A percentile compares a stretch with the other conserved stretches of the same genome.
These are phyloP conservation scores for Zosterops hypoxanthus DNA, from an alignment of 2,113 vertebrate genomes.

Conservation along the genomic window DNA sequence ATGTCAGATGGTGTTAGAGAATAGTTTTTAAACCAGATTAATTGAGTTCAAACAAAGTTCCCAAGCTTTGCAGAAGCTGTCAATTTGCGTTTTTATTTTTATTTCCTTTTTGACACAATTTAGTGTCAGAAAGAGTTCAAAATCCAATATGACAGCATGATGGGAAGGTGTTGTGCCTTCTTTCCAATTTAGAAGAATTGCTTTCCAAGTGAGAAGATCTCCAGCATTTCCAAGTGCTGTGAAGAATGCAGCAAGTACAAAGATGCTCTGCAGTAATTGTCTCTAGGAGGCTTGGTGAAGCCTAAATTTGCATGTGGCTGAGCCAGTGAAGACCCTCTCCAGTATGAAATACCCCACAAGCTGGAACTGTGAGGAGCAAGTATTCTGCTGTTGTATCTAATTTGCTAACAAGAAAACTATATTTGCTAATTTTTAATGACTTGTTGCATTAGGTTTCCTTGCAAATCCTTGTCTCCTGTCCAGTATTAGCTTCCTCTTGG, in stretches of 20 bases:
- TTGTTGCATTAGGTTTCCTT: background rate
- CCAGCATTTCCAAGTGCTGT: background rate
- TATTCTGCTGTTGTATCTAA: background rate
- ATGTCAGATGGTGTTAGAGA: background rate
- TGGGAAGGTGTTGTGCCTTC: conserved; percentile 24
- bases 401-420: background rate
- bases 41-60: background rate
- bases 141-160: background rate
- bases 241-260: background rate
- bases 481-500: background rate
- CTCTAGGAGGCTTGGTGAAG: background rate
- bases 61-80: conserved; percentile 1
- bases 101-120: conserved; percentile 6
- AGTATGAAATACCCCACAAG: background rate
- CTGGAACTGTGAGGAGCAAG: background rate
- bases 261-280: background rate
- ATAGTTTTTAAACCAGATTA: conserved; percentile 14
- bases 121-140: conserved; percentile 37
- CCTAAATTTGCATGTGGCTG: background rate
- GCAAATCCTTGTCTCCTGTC: background rate
- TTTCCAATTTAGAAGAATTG: conserved; percentile 10
- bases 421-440: background rate
- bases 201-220: conserved; percentile 38
- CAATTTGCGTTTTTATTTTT: background rate
- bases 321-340: background rate